Percentiles rank a stretch among this genome's conserved stretches.
Conservation (phyloP, 2,797 vertebrate genomes). For the Hybognathus amarus region DNA sequence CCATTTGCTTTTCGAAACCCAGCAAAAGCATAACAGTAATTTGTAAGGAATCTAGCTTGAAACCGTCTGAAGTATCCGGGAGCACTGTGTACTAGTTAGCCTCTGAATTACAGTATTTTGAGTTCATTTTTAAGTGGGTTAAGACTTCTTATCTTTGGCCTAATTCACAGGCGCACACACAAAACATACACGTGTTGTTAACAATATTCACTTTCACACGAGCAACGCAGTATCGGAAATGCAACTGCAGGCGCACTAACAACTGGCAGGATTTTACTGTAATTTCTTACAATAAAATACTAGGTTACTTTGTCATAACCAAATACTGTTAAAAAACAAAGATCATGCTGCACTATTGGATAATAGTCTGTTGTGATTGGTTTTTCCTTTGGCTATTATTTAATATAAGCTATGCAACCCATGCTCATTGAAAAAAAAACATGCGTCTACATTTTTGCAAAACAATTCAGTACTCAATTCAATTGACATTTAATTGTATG, state of each 20-base stretch:
- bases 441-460: neutral
- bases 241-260: neutral
- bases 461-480: neutral
- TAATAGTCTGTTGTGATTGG: neutral
- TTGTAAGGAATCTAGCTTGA: slow-evolving; percentile 36
- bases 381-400: neutral
- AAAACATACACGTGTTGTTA: neutral
- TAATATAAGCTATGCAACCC: neutral
- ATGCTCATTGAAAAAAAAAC: neutral
- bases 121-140: slow-evolving; percentile 34
- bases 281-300: neutral
- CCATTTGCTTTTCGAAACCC: slow-evolving; percentile 2
- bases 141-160: slow-evolving; percentile 21
- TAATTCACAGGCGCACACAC: neutral
- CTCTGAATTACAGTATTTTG: slow-evolving; percentile 26
- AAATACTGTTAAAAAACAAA: neutral
- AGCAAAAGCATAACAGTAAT: slow-evolving; percentile 4
- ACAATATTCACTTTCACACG: neutral
- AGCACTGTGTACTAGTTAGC: slow-evolving; percentile 16
- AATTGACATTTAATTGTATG: neutral
- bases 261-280: neutral
- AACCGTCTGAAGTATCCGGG: slow-evolving; percentile 15
- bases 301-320: neutral
- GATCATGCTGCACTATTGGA: neutral
- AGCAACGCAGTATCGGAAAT: neutral